Evolutionary conservation across 2,113 vertebrate genomes (phyloP).

Genomic region (Synchiropus splendidus): DNA sequence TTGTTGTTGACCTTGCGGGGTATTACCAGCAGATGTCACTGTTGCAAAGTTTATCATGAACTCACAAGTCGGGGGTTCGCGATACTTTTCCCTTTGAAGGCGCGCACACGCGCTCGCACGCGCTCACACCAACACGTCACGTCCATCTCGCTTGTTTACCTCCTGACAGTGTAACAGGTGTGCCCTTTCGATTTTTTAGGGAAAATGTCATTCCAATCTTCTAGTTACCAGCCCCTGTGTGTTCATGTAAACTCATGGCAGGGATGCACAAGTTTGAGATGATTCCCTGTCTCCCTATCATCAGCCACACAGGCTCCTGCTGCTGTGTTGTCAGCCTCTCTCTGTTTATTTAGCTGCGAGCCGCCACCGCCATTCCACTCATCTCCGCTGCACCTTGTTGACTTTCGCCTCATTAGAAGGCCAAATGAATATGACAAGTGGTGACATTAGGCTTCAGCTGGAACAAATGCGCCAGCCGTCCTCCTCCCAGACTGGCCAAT

Average conservation of each 20-base stretch:
- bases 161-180: conserved; percentile 27
- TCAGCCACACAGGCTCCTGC: conserved; percentile 7
- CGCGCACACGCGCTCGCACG: no score
- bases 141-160: conserved; percentile 22
- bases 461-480: conserved; percentile 66
- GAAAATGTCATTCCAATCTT: conserved; percentile 24
- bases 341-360: conserved; percentile 19
- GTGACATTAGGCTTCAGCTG: conserved; percentile 69
- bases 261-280: conserved; percentile 31
- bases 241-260: conserved; percentile 7
- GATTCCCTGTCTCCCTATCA: conserved; percentile 12
- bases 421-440: conserved; percentile 72
- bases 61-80: not conserved
- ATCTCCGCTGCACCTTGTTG: conserved; percentile 56
- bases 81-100: no score
- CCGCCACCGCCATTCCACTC: conserved; percentile 26
- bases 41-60: conserved; percentile 15
- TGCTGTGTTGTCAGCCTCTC: conserved; percentile 1
- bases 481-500: conserved; percentile 50
- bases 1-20: not conserved
- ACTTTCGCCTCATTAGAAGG: conserved; percentile 65
- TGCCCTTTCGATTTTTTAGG: conserved; percentile 31
- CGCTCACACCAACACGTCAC: no score
- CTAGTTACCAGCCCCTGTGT: not conserved
- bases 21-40: conserved; percentile 43